phyloP scores from a whole-genome alignment of 2,888 invertebrate species.

The Apotomis turbidana region DNA sequence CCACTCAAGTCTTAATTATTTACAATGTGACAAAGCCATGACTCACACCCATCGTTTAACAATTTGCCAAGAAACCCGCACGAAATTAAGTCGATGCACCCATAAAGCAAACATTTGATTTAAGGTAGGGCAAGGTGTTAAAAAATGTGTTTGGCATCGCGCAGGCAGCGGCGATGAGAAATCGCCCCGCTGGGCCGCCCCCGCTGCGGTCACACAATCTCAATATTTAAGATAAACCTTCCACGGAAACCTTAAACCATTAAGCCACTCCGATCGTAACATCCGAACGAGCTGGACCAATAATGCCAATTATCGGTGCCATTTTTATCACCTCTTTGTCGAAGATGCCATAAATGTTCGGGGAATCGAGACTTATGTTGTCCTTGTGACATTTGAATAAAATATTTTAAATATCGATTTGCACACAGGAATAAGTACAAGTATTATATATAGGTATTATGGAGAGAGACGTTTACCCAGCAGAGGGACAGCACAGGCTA shows the following conservation, averaged over 20 bases:
- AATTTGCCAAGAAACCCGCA: conserved; percentile 15
- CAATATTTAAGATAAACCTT: conserved; percentile 80
- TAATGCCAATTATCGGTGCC: conserved; percentile 59
- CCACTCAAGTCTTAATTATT: neutral
- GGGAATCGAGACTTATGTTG: conserved; percentile 31
- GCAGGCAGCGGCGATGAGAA: conserved; percentile 77
- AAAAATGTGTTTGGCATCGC: conserved; percentile 80
- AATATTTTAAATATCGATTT: no score
- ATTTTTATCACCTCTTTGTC: conserved; percentile 58
- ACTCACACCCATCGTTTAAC: conserved; percentile 12
- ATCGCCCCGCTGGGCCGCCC: conserved; percentile 79
- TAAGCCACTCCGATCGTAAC: conserved; percentile 66
- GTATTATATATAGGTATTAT: no score
- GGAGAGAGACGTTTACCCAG: no score
- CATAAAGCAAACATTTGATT: conserved; percentile 78
- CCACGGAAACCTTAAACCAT: conserved; percentile 69
- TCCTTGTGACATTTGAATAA: no score
- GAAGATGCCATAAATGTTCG: conserved; percentile 62
- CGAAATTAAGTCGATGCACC: conserved; percentile 60
- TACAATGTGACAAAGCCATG: conserved; percentile 12
- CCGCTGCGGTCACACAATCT: conserved; percentile 78
- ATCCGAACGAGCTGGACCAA: conserved; percentile 61
- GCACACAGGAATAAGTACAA: no score
- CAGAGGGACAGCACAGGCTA: no score
- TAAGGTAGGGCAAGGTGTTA: conserved; percentile 78